phyloP scores from a whole-genome alignment of 2,797 vertebrate genomes.

The Denticeps clupeoides region DNA sequence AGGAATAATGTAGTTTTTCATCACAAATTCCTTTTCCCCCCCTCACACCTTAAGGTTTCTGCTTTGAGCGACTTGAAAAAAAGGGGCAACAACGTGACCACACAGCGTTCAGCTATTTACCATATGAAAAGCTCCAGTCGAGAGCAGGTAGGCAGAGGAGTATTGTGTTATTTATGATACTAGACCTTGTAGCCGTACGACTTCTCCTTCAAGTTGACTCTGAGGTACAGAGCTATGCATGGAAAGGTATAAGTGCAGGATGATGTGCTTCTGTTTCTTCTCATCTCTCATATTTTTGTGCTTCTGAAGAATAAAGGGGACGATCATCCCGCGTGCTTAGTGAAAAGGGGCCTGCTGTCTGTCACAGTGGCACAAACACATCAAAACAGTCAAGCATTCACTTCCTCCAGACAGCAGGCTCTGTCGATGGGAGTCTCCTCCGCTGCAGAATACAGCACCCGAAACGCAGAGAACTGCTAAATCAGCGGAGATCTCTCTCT shows the following conservation, averaged over 20 bases:
- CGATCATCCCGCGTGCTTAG: too few species aligned
- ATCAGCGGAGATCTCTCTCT: too few species aligned
- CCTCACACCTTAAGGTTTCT: conserved; percentile 64
- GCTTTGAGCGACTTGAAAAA: conserved; percentile 67
- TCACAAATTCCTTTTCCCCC: conserved; percentile 71
- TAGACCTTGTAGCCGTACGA: conserved; percentile 60
- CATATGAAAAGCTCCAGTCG: conserved; percentile 68
- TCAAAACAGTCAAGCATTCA: too few species aligned
- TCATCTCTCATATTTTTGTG: conserved; percentile 33
- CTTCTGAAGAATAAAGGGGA: conserved; percentile 53
- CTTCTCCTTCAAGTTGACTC: conserved; percentile 54
- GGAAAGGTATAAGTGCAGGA: conserved; percentile 46
- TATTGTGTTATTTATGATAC: conserved; percentile 72
- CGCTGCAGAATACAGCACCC: too few species aligned
- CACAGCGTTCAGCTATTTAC: conserved; percentile 70
- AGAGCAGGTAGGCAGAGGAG: conserved; percentile 51
- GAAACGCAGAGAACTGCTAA: too few species aligned
- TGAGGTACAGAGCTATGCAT: conserved; percentile 54
- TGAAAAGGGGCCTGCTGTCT: too few species aligned
- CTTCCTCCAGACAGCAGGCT: too few species aligned
- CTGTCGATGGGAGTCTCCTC: too few species aligned
- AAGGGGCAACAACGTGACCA: conserved; percentile 62
- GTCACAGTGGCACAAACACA: too few species aligned
- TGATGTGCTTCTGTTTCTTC: neutral
- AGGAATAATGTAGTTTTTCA: conserved; percentile 68